Evolutionary conservation across 2,888 invertebrate species (phyloP).

Genomic region (Drosophila birchii): DNA sequence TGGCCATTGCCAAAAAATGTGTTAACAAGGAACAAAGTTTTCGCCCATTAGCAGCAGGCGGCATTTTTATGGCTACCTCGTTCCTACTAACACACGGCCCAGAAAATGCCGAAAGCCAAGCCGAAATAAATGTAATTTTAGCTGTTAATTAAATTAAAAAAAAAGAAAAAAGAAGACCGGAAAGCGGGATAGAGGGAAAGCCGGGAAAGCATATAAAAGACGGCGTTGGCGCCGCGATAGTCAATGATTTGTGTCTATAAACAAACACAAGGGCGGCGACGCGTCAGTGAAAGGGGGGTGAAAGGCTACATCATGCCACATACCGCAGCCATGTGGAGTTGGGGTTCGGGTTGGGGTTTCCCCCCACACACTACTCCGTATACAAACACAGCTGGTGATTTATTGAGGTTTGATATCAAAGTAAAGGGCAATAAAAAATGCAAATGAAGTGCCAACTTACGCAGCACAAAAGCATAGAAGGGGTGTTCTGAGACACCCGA

Average conservation of each 20-base stretch:
- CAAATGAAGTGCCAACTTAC: conserved; percentile 82
- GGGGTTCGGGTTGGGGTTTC: conserved; percentile 6
- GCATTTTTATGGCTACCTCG: conserved; percentile 52
- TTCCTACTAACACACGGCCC: conserved; percentile 23
- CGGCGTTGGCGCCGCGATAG: conserved; percentile 70
- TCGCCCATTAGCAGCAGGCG: conserved; percentile 72
- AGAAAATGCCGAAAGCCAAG: conserved; percentile 22
- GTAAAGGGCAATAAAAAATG: conserved; percentile 82
- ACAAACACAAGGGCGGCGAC: conserved; percentile 44
- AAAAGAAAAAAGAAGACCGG: conserved; percentile 6
- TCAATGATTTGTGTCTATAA: conserved; percentile 79
- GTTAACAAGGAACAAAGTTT: conserved; percentile 70
- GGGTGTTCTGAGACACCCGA: conserved; percentile 37
- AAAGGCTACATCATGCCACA: conserved; percentile 38
- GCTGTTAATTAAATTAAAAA: conserved; percentile 78
- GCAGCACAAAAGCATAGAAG: conserved; percentile 64
- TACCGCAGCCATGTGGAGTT: conserved; percentile 66
- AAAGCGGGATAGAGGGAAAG: neutral
- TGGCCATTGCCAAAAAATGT: conserved; percentile 67
- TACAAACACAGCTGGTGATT: conserved; percentile 81
- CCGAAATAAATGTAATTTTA: conserved; percentile 64
- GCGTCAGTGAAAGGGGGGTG: conserved; percentile 22
- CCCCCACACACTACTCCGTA: conserved; percentile 12
- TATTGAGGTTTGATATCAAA: conserved; percentile 81
- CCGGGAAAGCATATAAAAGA: conserved; percentile 15